Conservation (phyloP, 37 sponge, comb jelly and placozoan species). For the Corticium candelabrum region DNA sequence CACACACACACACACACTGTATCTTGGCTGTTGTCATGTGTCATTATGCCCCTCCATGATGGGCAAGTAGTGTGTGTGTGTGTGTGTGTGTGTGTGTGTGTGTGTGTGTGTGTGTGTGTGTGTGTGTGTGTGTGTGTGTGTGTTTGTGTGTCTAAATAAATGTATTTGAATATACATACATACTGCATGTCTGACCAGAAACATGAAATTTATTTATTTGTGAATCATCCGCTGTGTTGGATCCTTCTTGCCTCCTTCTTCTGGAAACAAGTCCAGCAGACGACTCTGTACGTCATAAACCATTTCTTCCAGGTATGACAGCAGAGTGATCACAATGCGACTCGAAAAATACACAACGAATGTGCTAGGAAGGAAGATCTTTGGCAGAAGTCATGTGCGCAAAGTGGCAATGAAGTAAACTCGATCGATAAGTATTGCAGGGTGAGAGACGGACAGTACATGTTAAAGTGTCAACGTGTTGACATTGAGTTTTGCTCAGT, state of each 20-base stretch:
- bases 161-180: no score
- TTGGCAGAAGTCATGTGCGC: no score
- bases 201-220: slow-evolving; percentile 7
- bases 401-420: slow-evolving; percentile 47
- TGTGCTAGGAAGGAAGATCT: slow-evolving; percentile 56
- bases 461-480: neutral
- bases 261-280: slow-evolving; percentile 56
- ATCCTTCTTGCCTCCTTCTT: slow-evolving; percentile 50
- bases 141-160: no score
- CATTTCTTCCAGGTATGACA: slow-evolving; percentile 68
- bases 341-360: neutral
- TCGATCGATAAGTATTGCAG: slow-evolving; percentile 52
- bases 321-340: neutral
- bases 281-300: slow-evolving; percentile 54
- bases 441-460: slow-evolving; percentile 12
- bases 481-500: no score
- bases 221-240: slow-evolving; percentile 38
- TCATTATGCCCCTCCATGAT: neutral
- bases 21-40: neutral
- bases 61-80: slow-evolving; percentile 61
- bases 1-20: slow-evolving; percentile 5
- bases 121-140: no score
- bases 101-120: no score
- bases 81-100: no score
- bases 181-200: no score